Conservation (phyloP, 2,113 vertebrate species). For the Aegotheles bennettii region DNA sequence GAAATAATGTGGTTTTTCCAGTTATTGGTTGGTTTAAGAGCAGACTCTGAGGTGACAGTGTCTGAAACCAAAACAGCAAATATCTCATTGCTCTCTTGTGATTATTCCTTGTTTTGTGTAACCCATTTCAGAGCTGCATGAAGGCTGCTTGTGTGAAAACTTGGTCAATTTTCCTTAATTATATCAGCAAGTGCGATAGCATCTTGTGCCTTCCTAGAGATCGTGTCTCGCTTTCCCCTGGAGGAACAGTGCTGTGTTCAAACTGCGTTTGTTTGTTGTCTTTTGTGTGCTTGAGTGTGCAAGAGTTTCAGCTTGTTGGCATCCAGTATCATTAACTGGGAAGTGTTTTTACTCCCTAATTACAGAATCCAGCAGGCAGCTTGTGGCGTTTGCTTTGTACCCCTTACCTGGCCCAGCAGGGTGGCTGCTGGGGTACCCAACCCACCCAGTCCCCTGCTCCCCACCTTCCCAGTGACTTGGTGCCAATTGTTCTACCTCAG, state of each 20-base stretch:
- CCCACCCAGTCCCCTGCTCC: background rate
- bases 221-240: background rate
- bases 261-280: background rate
- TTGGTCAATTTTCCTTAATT: background rate
- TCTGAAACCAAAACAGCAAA: background rate
- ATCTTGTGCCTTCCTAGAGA: background rate
- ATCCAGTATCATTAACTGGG: background rate
- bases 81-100: background rate
- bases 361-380: background rate
- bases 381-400: background rate
- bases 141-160: background rate
- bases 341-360: background rate
- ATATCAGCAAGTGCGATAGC: background rate
- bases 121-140: background rate
- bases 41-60: background rate
- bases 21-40: background rate
- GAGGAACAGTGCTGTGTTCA: background rate
- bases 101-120: background rate
- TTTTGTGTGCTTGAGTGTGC: background rate
- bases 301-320: background rate
- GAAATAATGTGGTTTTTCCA: background rate
- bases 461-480: fast-evolving
- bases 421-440: background rate
- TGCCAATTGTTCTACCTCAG: background rate
- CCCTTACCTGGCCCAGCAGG: background rate